Evolutionary conservation across 2,797 vertebrate species (phyloP).

Genomic region (Graptemys geographica): DNA sequence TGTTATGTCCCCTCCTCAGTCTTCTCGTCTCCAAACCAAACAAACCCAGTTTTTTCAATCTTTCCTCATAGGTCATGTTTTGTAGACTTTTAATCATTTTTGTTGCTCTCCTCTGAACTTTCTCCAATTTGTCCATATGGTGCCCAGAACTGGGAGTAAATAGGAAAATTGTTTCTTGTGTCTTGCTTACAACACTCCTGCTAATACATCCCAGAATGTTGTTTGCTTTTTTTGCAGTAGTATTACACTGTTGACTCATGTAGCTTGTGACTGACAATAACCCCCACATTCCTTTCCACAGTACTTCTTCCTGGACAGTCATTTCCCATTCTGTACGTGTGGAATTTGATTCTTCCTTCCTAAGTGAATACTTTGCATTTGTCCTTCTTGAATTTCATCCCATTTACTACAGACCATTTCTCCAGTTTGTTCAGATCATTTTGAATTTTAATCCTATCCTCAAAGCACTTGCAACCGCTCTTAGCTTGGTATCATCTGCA

Average conservation of each 20-base stretch:
- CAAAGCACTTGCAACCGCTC: no score
- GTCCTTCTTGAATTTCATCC: neutral
- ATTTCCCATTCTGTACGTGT: neutral
- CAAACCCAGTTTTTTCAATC: neutral
- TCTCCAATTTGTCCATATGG: neutral
- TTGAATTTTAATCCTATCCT: no score
- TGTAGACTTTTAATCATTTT: neutral
- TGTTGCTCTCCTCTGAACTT: neutral
- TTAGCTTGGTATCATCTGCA: no score
- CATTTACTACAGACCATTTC: no score
- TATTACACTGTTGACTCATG: neutral
- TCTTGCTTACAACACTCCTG: neutral
- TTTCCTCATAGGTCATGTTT: neutral
- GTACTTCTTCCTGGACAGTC: neutral
- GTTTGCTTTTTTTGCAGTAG: neutral
- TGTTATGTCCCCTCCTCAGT: neutral
- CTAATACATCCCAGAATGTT: neutral
- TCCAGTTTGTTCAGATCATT: no score
- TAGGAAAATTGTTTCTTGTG: neutral
- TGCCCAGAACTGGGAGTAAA: neutral
- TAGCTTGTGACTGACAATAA: neutral
- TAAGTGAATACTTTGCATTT: neutral
- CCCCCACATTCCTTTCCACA: neutral
- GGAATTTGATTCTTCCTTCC: neutral
- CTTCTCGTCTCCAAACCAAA: neutral